Base-by-base conservation (phyloP, 1,140 invertebrate genomes). In the Melanaphis sacchari region DNA sequence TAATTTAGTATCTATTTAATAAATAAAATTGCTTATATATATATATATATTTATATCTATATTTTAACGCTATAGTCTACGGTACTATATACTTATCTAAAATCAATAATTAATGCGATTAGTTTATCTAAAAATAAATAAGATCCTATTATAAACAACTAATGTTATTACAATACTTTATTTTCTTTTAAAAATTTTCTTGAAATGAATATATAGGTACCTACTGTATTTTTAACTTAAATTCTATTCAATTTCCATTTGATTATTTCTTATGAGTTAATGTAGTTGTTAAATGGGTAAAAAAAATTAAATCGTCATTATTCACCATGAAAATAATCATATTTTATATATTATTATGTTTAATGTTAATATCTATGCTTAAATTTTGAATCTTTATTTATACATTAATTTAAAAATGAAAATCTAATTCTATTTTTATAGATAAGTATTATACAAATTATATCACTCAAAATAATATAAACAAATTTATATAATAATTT, bases 41-140 rank as follows among this genome's bases (percentile, higher is more conserved):
- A 18, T n/a, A 2, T n/a, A n/a, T 76, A 76, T 1, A 76, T 76
- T 76, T 18, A 76, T 9, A 76, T 18, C 54, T 66, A 76, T 2
- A 76, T 76, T n/a, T 76, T 76, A 76, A 76, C 59, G 5, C 31
- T 66, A 15, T 3, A 15, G 3, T 11, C 9, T 31, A n/a, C 0
- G n/a, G 18, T n/a, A 6, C 15, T 21, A 4, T 21, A 4, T n/a
- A n/a, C 15, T 5, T 76, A 76, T n/a, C 15, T n/a, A 76, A 76
- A n/a, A 76, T 5, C 15, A n/a, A n/a, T n/a, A 6, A 18, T n/a
- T n/a, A n/a, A 66, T n/a, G 0, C 0, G 0, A 66, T 31, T 31
- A 31, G 26, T 31, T 59, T 59, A 59, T 59, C 8, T 11, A 31
- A 59, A 31, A 59, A 59, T 66, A 59, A 59, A 18, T n/a, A 31